Evolutionary conservation across 2,797 vertebrate genomes (phyloP), one percentile per base, ranked within the genome.

Genomic region (Spea hammondii): DNA sequence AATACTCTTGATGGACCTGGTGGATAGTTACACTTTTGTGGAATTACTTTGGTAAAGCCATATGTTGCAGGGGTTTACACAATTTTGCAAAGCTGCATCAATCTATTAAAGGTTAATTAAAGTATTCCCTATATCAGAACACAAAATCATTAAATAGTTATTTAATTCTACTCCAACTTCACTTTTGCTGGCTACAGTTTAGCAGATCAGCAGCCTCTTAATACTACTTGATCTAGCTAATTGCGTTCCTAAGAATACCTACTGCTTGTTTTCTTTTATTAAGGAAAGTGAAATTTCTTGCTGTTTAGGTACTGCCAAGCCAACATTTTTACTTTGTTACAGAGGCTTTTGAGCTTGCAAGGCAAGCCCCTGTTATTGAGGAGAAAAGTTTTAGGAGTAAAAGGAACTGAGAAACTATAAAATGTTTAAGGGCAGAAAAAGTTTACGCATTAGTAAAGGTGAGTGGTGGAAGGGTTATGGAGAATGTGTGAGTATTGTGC

Each of bases 71-170:
- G 5, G 12, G 13, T 14, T 44, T 71, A 54, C 51, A 6, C 59
- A 78, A n/a, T 67, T 67, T 78, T 72, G 50, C 62, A n/a, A 59
- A 57, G 51, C 45, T 50, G 50, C 70, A 68, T 79, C 64, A 72
- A 73, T 68, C 72, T 53, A 60, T 47, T 14, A 79, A 79, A 73
- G 51, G 70, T 79, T 79, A 73, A 79, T 73, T 72, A 79, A 73
- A 10, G 64, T n/a, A 9, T 54, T 67, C 54, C 8, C 9, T 12
- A 17, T 73, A 66, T 66, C 54, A 73, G 53, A 73, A 72, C 69
- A 78, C 60, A 68, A 79, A 59, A 79, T 79, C 77, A 62, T 68
- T 79, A 73, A 78, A 66, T 6, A 65, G 68, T 71, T 78, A 69
- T n/a, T 32, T 78, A 46, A 32, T 78, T 53, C 64, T 57, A 51